phyloP scores from a whole-genome alignment of 2,113 vertebrate genomes.

The Junco hyemalis region DNA sequence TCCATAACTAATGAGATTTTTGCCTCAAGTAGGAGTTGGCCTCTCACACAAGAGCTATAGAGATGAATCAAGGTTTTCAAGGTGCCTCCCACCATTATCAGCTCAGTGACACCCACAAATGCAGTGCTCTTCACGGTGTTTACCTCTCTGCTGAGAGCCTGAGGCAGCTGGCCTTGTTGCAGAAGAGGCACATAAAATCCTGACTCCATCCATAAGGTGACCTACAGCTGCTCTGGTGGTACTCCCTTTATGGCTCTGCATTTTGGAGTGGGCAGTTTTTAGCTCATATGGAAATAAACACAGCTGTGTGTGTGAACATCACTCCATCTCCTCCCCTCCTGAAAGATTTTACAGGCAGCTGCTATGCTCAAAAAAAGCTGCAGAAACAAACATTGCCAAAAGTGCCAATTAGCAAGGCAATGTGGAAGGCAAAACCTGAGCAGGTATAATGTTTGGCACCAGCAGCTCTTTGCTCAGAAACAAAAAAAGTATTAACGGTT shows the following conservation, averaged over 20 bases:
- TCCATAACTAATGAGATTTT: not conserved
- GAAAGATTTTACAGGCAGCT: not conserved
- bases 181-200: not conserved
- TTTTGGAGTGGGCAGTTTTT: not conserved
- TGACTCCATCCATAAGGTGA: not conserved
- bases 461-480: not conserved
- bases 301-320: not conserved
- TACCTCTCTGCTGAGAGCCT: not conserved
- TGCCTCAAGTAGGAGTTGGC: not conserved
- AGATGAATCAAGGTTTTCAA: not conserved
- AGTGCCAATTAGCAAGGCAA: not conserved
- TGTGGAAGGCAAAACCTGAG: not conserved
- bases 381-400: not conserved
- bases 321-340: not conserved
- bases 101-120: not conserved
- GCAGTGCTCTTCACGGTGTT: not conserved
- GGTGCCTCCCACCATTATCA: not conserved
- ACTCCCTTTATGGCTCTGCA: not conserved
- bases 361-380: not conserved
- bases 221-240: not conserved
- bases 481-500: not conserved
- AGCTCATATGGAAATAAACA: not conserved
- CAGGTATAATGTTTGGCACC: fast-evolving
- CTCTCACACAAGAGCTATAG: not conserved
- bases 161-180: not conserved